Conservation (phyloP, 2,888 invertebrate species). For the Coenonympha glycerion region DNA sequence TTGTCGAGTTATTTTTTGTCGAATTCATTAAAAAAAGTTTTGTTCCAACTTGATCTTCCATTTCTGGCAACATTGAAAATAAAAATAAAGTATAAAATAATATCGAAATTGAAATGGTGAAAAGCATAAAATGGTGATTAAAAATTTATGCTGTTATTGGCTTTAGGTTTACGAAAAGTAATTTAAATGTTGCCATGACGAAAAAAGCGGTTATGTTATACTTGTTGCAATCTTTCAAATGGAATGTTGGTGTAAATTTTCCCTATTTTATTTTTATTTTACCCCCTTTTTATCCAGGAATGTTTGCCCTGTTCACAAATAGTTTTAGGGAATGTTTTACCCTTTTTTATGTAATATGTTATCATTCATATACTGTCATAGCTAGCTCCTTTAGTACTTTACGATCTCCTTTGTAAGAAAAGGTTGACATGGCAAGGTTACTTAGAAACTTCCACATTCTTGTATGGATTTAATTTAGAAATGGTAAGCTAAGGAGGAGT, state of each 20-base stretch:
- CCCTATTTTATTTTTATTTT: conserved; percentile 45
- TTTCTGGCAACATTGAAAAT: conserved; percentile 60
- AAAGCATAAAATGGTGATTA: no score
- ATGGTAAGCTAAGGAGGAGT: conserved; percentile 48
- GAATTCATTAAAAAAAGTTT: conserved; percentile 23
- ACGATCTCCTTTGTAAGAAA: conserved; percentile 58
- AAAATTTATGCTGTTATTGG: no score
- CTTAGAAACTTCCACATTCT: conserved; percentile 31
- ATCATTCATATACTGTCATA: conserved; percentile 63
- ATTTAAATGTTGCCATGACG: conserved; percentile 60
- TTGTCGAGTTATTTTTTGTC: no score
- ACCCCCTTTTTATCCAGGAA: conserved; percentile 67
- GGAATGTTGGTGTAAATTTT: conserved; percentile 81
- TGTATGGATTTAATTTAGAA: conserved; percentile 23
- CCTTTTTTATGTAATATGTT: conserved; percentile 36
- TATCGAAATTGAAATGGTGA: no score
- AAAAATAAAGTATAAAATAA: not conserved
- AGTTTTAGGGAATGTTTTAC: conserved; percentile 68
- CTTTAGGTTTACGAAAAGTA: not conserved
- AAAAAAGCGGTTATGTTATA: conserved; percentile 44
- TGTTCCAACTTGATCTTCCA: conserved; percentile 70
- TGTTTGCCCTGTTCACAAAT: conserved; percentile 73
- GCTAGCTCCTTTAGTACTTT: conserved; percentile 60
- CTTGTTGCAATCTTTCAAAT: conserved; percentile 72
- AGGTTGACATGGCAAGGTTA: conserved; percentile 64